A percentile compares a stretch with the other conserved stretches of the same genome.
Evolutionary conservation across 2,888 invertebrate species (phyloP).

Genomic region (Spilarctia lutea): DNA sequence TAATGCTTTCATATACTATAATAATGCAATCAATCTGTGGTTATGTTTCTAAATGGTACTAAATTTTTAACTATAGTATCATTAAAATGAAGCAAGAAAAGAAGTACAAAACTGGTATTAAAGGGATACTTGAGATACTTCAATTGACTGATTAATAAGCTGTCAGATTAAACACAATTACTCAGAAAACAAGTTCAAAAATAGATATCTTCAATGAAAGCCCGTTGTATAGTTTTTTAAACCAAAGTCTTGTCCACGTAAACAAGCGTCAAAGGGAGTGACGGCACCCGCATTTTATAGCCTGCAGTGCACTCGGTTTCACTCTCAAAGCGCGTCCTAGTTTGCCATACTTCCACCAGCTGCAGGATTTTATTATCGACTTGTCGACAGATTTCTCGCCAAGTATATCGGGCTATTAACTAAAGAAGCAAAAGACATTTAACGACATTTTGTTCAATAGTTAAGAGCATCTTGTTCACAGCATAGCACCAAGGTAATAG

Average conservation of each 20-base stretch:
- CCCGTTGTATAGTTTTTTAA: constrained; percentile 27
- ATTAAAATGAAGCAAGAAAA: neutral
- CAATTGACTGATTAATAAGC: neutral
- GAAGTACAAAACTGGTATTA: neutral
- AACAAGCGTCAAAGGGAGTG: constrained; percentile 49
- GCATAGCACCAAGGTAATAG: neutral
- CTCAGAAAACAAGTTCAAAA: constrained; percentile 16
- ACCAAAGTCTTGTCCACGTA: constrained; percentile 24
- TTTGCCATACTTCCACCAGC: constrained; percentile 39
- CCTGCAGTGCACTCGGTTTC: constrained; percentile 46
- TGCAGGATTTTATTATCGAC: constrained; percentile 41
- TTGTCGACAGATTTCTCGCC: constrained; percentile 41
- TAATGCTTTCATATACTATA: neutral
- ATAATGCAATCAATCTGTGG: neutral
- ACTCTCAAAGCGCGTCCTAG: constrained; percentile 61
- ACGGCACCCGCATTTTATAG: constrained; percentile 48
- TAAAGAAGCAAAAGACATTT: constrained; percentile 1
- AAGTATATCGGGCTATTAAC: constrained; percentile 26
- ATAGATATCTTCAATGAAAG: constrained; percentile 34
- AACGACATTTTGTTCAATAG: neutral
- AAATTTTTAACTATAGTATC: neutral
- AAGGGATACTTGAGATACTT: neutral
- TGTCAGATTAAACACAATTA: constrained; percentile 10
- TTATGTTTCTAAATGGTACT: neutral
- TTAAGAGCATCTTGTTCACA: neutral